Evolutionary conservation across 2,888 invertebrate genomes (phyloP), one percentile per base, ranked within the genome.

Genomic region (Trachelus stipa): DNA sequence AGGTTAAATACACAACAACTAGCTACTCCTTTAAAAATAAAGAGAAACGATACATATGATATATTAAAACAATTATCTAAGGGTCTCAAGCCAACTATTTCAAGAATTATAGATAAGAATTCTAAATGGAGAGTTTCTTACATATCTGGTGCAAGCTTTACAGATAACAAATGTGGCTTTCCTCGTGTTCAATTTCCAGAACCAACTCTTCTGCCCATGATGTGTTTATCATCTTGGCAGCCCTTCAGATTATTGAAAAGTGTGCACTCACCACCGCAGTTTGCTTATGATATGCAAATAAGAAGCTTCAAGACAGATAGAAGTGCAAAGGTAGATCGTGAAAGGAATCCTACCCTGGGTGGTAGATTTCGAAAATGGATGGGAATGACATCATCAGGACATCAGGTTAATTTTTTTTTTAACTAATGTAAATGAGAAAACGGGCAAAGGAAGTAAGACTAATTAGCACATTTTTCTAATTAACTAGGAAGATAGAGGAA

Each of bases 251-350:
- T 35, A 11, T 35, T 35, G 11, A 11, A 35, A 35, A 35, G 11
- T 35, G 0, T 35, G 35, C 1, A 35, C 11, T 35, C 35, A 35
- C 11, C 35, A 11, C 11, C 35, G 35, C 35, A 35, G 35, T 35
- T 35, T 35, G 35, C 80, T 56, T 79, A 84, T 40, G 92, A 92
- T 85, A 89, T 94, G 33, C 95, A 95, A 90, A 92, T 94, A 31
- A 93, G 97, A 76, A 94, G 94, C 68, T 97, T 97, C 90, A 97
- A 97, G 92, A 97, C 97, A 0, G 95, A 96, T 83, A 93, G 97
- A 76, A 94, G 94, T 81, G 92, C 95, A 37, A 93, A 94, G 83
- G 94, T 96, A 0, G 97, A 97, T 85, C 88, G 94, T 75, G 93
- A 94, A 83, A 92, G 96, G 84, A 96, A 96, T 91, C 96, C 96